Evolutionary conservation across 2,797 vertebrate species (phyloP).

Genomic region (Lophotriccus pileatus): DNA sequence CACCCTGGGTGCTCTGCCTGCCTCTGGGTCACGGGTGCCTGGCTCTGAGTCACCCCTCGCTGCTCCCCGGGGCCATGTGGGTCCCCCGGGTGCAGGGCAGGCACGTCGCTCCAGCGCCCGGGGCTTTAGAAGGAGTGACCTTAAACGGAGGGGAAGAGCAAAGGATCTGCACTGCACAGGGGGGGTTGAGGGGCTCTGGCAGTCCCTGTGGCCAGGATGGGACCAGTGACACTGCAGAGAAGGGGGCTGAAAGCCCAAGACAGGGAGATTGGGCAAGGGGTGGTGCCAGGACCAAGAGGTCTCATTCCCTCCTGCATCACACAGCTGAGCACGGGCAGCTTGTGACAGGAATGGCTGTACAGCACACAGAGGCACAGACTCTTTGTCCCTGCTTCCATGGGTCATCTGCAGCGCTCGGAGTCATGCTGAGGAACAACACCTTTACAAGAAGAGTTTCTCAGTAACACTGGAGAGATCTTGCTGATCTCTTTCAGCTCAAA

Average conservation of each 20-base stretch:
- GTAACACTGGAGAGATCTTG: fast-evolving
- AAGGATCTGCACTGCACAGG: not conserved
- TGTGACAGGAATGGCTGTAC: not conserved
- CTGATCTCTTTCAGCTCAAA: not conserved
- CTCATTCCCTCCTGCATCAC: not conserved
- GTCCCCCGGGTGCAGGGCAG: not conserved
- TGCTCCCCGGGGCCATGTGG: fast-evolving
- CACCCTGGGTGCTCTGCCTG: not conserved
- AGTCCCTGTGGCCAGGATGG: not conserved
- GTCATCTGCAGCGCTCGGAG: fast-evolving
- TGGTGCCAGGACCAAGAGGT: not conserved
- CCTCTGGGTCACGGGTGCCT: not conserved
- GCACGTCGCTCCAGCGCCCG: not conserved
- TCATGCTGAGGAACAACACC: fast-evolving
- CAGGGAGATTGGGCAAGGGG: not conserved
- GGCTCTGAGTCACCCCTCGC: not conserved
- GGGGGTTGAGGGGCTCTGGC: fast-evolving
- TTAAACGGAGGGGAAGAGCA: not conserved
- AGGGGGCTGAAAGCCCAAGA: too few relatives aligned
- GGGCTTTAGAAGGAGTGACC: not conserved
- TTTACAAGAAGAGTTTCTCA: not conserved
- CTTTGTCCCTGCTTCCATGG: fast-evolving
- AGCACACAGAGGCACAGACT: not conserved
- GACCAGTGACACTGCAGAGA: not conserved
- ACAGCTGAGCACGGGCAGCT: not conserved